phyloP scores from a whole-genome alignment of 2,113 vertebrate species.

The Stigmatopora argus region DNA sequence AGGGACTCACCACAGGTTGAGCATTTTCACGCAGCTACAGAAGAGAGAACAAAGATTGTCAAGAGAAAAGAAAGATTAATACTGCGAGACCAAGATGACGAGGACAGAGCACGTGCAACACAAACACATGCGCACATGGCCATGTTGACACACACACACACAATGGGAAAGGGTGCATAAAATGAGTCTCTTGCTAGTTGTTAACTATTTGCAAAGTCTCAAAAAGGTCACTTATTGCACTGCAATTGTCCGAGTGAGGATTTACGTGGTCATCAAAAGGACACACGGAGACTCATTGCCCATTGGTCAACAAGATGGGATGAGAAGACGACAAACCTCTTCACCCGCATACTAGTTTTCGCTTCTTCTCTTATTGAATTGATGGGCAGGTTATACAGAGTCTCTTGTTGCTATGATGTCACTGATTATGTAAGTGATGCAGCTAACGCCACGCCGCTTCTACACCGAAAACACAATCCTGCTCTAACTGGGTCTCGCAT shows the following conservation, averaged over 20 bases:
- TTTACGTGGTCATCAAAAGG: neutral
- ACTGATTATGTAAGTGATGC: neutral
- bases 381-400: neutral
- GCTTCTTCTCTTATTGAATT: neutral
- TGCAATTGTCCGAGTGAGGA: neutral
- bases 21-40: conserved; percentile 99
- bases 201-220: neutral
- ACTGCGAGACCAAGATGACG: conserved; percentile 81
- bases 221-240: neutral
- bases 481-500: neutral
- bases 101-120: conserved; percentile 66
- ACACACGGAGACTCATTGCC: neutral
- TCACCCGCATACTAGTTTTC: neutral
- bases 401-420: neutral
- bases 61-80: conserved; percentile 88
- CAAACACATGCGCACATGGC: conserved; percentile 35
- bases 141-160: conserved; percentile 28
- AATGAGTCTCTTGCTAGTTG: neutral
- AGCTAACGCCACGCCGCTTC: neutral
- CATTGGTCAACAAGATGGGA: neutral
- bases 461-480: neutral
- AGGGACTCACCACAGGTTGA: conserved; percentile 99
- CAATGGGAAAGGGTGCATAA: neutral
- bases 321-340: neutral
- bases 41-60: conserved; percentile 74